Evolutionary conservation across 1,140 invertebrate species (phyloP).

Genomic region (Tetramorium simillimum): DNA sequence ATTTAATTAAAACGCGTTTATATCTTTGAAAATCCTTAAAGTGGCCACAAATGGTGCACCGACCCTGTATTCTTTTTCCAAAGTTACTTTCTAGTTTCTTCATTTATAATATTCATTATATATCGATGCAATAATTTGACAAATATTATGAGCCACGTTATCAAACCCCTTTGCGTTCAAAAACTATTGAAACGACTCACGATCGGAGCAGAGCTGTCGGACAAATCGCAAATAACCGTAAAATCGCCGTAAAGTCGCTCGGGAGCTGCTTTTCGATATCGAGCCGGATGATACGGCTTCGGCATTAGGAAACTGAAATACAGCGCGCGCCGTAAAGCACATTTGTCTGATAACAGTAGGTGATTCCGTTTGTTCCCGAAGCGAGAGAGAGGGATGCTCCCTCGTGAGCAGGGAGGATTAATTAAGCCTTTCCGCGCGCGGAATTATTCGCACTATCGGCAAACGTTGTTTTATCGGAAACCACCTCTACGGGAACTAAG

Average conservation of each 20-base stretch:
- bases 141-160: not conserved
- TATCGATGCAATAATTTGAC: not conserved
- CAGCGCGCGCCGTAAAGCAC: not conserved
- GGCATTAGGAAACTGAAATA: constrained; percentile 13
- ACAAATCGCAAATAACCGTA: not conserved
- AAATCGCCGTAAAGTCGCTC: constrained; percentile 13
- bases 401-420: constrained; percentile 2
- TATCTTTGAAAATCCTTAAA: too few species aligned
- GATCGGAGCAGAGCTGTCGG: not conserved
- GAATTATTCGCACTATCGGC: constrained; percentile 16
- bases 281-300: not conserved
- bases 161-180: too few species aligned
- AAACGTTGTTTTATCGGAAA: constrained; percentile 16
- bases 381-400: not conserved
- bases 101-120: too few species aligned
- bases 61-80: not conserved
- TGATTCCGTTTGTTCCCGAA: not conserved
- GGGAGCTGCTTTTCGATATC: constrained; percentile 15
- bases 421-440: constrained; percentile 8
- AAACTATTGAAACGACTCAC: not conserved
- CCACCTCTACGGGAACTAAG: not conserved
- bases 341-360: not conserved
- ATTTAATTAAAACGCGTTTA: too few species aligned
- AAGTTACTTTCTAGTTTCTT: not conserved
- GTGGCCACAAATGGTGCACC: too few species aligned